These are phyloP conservation scores for Argynnis bischoffii DNA, from an alignment of 2,888 invertebrate species.

Conservation along the genomic window DNA sequence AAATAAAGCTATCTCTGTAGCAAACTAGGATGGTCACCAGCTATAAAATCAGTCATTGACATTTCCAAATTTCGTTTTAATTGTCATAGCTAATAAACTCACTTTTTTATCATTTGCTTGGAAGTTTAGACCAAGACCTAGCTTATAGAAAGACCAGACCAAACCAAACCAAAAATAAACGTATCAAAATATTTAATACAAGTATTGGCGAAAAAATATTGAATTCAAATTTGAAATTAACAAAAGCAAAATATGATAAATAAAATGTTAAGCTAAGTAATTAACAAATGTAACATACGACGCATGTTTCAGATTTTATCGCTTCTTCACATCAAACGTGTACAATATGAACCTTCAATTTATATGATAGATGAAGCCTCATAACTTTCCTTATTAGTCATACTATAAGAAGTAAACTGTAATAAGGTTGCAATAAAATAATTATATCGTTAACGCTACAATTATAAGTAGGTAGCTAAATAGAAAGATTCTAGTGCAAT, in stretches of 20 bases:
- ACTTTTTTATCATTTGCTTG: too few species aligned
- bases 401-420: slow-evolving; percentile 23
- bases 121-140: too few species aligned
- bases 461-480: neutral
- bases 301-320: neutral
- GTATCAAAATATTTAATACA: too few species aligned
- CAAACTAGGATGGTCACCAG: too few species aligned
- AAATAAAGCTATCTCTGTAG: slow-evolving; percentile 9
- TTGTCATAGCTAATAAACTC: too few species aligned
- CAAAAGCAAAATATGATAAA: neutral
- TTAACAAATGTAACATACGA: neutral
- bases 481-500: slow-evolving; percentile 9
- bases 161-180: too few species aligned
- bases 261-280: neutral
- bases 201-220: too few species aligned
- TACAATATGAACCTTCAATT: neutral
- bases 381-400: slow-evolving; percentile 35
- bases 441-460: slow-evolving; percentile 24
- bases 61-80: too few species aligned
- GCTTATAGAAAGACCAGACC: too few species aligned
- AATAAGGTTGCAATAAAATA: slow-evolving; percentile 31
- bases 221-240: neutral
- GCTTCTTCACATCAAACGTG: neutral
- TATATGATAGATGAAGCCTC: slow-evolving; percentile 27
- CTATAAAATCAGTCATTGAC: too few species aligned